Evolutionary conservation across 2,797 vertebrate genomes (phyloP), one percentile per base, ranked within the genome.

Genomic region (Okamejei kenojei): DNA sequence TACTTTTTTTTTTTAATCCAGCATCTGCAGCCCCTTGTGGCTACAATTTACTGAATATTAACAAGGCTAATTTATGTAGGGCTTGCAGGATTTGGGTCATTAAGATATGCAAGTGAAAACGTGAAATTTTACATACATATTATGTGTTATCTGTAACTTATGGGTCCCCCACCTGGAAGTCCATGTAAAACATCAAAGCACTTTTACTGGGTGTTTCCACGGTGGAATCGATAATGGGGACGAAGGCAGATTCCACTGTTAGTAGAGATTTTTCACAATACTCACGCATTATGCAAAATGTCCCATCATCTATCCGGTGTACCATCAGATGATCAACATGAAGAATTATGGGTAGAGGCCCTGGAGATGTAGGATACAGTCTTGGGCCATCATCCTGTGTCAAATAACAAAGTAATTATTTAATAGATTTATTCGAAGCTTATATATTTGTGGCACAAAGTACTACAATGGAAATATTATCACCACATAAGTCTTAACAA

Each of bases 331-430:
- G 96, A 73, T 98, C 97, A 91, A 99, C 93, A 19, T 97, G 94
- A 93, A 99, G 95, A 26, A 96, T 97, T 94, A 98, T 94, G 21
- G 98, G 98, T 76, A 98, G 93, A 0, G 98, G 95, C 90, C 97
- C 97, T 7, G 98, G 98, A 93, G 98, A 97, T 0, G 98, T 98
- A 0, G 98, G 97, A 94, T 99, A 99, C 76, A 99, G 95, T 81
- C 94, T 97, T 9, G 98, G 98, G 9, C 96, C 95, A 58, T 99
- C 98, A 93, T 99, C 98, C 98, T 99, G 93, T 94, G 93, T 94
- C 54, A 32, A 73, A 13, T 45, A 81, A 54, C 38, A 82, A 80
- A n/a, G 74, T 8, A 82, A 63, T 6, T 0, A 65, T 68, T 23
- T 10, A 77, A 94, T 23, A 54, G 4, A 74, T 23, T 74, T 23